These are phyloP conservation scores for Tokudaia tokunoshimensis DNA, from an alignment of 2,797 vertebrate species.

Conservation along the genomic window DNA sequence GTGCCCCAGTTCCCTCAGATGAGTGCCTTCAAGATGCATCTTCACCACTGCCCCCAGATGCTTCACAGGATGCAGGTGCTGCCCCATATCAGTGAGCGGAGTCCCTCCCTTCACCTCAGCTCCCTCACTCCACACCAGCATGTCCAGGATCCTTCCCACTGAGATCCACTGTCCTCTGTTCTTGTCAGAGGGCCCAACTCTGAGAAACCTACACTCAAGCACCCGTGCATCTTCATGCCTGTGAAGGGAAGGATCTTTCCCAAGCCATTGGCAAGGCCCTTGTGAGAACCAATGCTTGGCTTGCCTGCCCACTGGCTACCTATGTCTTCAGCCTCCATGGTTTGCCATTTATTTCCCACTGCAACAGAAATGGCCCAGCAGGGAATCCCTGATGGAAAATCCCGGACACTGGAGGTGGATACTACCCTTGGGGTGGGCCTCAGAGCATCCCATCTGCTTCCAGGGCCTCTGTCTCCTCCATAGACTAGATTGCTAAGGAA, in stretches of 20 bases:
- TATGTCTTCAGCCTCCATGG: fast-evolving
- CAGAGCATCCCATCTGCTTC: background rate
- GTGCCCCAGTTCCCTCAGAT: background rate
- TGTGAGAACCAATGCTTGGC: background rate
- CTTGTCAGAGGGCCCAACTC: background rate
- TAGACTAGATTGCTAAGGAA: background rate
- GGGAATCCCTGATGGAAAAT: background rate
- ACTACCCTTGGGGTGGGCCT: background rate
- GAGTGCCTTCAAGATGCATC: background rate
- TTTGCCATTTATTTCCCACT: background rate
- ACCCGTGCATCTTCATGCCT: background rate
- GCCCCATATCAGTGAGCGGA: fast-evolving
- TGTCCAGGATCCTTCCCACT: background rate
- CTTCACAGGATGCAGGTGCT: background rate
- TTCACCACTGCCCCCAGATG: background rate
- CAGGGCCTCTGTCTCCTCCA: background rate
- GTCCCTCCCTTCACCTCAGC: background rate
- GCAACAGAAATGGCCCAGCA: background rate
- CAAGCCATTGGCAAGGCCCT: background rate
- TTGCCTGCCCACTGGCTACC: background rate
- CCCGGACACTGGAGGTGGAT: background rate
- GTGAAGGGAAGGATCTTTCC: background rate
- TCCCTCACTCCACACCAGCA: too few relatives aligned
- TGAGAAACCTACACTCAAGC: background rate
- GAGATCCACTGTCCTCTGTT: background rate